A percentile compares a stretch with the other conserved stretches of the same genome.
These are phyloP conservation scores for Amblyornis subalaris DNA, from an alignment of 2,113 vertebrate species.

Conservation along the genomic window DNA sequence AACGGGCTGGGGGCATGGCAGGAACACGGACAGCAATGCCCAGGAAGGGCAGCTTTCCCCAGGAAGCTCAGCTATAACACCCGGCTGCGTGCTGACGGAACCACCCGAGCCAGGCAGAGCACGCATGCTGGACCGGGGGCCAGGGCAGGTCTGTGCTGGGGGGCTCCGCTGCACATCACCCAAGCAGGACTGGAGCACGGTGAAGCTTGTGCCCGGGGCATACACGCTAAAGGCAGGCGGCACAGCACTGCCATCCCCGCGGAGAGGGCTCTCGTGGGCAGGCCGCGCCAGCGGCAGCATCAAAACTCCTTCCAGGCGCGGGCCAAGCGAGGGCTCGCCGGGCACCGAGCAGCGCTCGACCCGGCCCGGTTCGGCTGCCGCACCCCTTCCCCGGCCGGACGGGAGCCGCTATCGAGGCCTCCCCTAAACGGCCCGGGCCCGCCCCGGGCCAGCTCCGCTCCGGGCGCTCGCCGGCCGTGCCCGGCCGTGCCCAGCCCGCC, in stretches of 20 bases:
- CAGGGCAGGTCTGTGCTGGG: not conserved
- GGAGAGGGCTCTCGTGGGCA: not conserved
- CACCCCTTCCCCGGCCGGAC: not conserved
- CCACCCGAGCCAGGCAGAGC: not conserved
- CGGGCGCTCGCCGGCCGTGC: too few relatives aligned
- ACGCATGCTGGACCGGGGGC: accelerated
- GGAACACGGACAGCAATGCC: not conserved
- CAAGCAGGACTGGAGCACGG: not conserved
- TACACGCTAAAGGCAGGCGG: not conserved
- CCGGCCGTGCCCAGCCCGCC: not conserved
- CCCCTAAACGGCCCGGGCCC: accelerated
- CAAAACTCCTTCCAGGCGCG: not conserved
- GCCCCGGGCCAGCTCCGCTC: not conserved
- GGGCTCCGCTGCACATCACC: not conserved
- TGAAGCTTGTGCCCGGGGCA: accelerated
- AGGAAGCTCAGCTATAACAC: not conserved
- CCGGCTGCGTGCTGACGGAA: too few relatives aligned
- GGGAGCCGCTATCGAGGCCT: not conserved
- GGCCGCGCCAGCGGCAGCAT: too few relatives aligned
- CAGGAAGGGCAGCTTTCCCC: not conserved
- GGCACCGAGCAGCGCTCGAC: not conserved
- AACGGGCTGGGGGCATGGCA: not conserved
- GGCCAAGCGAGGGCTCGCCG: not conserved
- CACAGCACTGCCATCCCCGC: not conserved
- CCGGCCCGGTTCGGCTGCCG: not conserved